phyloP scores from a whole-genome alignment of 2,888 invertebrate genomes.

The Ormyrus thymus region DNA sequence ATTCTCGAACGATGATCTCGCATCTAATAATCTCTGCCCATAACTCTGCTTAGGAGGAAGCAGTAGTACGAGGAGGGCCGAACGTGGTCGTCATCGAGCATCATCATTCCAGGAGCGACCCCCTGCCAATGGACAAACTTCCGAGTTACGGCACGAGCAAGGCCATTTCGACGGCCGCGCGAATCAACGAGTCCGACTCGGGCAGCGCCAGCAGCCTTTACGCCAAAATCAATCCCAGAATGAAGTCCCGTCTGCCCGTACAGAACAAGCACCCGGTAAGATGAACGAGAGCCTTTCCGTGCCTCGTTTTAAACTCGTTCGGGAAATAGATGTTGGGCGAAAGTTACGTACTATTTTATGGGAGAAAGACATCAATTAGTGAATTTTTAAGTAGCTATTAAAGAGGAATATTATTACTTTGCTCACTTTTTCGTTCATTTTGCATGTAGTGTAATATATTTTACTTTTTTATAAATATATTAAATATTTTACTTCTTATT shows the following conservation, averaged over 20 bases:
- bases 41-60: slow-evolving; percentile 46
- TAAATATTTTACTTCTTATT: no score
- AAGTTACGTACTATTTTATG: no score
- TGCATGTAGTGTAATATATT: no score
- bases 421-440: no score
- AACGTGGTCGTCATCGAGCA: slow-evolving; percentile 72
- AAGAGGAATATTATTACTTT: no score
- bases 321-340: no score
- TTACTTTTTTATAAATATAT: no score
- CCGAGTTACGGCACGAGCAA: slow-evolving; percentile 65
- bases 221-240: slow-evolving; percentile 70
- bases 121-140: slow-evolving; percentile 70
- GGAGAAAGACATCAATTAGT: no score
- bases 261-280: slow-evolving; percentile 50
- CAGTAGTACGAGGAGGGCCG: slow-evolving; percentile 56
- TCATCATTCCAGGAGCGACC: slow-evolving; percentile 72
- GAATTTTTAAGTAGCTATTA: no score
- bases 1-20: no score
- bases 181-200: slow-evolving; percentile 70
- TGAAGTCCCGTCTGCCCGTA: slow-evolving; percentile 64
- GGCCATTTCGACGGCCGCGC: slow-evolving; percentile 69
- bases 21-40: no score
- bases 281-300: not conserved
- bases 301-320: not conserved
- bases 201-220: slow-evolving; percentile 71